phyloP scores from a whole-genome alignment of 2,797 vertebrate species.

The Manis crassicaudata region DNA sequence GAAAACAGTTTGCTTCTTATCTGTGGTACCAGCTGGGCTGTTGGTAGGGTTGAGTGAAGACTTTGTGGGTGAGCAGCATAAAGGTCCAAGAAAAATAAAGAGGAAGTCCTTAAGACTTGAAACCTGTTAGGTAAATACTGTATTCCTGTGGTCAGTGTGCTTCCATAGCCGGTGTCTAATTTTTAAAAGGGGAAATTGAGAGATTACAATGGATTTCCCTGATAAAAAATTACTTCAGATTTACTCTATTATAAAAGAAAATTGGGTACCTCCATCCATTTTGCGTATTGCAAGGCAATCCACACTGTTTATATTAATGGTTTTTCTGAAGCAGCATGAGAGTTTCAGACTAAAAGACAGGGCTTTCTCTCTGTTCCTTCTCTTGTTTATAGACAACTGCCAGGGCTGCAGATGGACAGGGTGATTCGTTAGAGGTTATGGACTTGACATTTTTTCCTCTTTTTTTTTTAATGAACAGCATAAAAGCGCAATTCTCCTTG shows the following conservation, averaged over 20 bases:
- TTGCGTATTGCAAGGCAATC: conserved; percentile 79
- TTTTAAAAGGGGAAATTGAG: conserved; percentile 58
- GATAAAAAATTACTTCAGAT: conserved; percentile 69
- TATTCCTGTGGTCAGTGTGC: conserved; percentile 55
- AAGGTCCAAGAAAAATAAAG: conserved; percentile 54
- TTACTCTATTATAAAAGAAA: conserved; percentile 68
- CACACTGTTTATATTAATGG: conserved; percentile 64
- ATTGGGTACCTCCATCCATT: conserved; percentile 75
- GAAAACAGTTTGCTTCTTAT: conserved; percentile 78
- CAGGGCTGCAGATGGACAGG: conserved; percentile 55
- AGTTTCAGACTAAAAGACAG: conserved; percentile 70
- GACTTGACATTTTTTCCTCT: neutral
- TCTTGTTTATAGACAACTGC: conserved; percentile 51
- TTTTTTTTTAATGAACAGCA: neutral
- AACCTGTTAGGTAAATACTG: conserved; percentile 75
- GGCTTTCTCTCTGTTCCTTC: neutral
- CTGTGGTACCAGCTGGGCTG: conserved; percentile 56
- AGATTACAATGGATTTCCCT: neutral
- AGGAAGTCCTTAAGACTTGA: conserved; percentile 55
- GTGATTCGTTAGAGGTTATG: neutral
- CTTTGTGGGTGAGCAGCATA: conserved; percentile 59
- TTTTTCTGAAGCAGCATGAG: conserved; percentile 67
- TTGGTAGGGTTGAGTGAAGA: conserved; percentile 60
- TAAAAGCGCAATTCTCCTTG: conserved; percentile 65
- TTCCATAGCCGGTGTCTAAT: conserved; percentile 44